Base-by-base conservation (phyloP, 2,797 vertebrate species). In the Florisuga fusca region DNA sequence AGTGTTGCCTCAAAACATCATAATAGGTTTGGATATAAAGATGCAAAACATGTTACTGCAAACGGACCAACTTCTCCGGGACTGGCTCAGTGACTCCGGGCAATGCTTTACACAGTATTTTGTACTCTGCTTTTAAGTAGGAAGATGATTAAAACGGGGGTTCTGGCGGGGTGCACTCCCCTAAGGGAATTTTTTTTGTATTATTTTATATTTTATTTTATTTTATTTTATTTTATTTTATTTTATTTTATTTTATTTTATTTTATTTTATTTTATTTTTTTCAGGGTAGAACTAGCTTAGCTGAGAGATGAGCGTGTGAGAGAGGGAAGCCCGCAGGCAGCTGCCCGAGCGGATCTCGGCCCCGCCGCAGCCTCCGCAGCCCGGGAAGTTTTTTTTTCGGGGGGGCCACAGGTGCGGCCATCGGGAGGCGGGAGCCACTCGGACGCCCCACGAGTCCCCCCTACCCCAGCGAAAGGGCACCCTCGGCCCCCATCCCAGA, bases 51-150 rank as follows among this genome's bases (percentile, higher is more conserved):
- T 22, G 57, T 41, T 25, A 62, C 41, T 11, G 10, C 74, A 34
- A 48, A 51, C 29, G 41, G 61, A 31, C 29, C 71, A 93, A 93
- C 87, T 94, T 93, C 84, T 69, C n/a, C 4, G 80, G 75, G 89
- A 78, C 71, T 2, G 67, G 75, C 71, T 76, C 50, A 3, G 80
- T 5, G 87, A 26, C 63, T 84, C 64, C 34, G 8, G 81, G 84
- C 72, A 33, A 29, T 14, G 33, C 64, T 55, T n/a, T 4, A 6
- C 45, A 11, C 59, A 3, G 66, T 7, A 12, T 76, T 87, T 31
- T 7, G 45, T 12, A 7, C 81, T 43, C 64, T 1, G 89, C 77
- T 68, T 64, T 57, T 41, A 66, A 77, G 34, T 25, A 87, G 34
- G 0, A 11, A 20, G 34, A 10, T 4, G 74, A n/a, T 63, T 16